Evolutionary conservation across 2,888 invertebrate species (phyloP).

Genomic region (Lysandra coridon): DNA sequence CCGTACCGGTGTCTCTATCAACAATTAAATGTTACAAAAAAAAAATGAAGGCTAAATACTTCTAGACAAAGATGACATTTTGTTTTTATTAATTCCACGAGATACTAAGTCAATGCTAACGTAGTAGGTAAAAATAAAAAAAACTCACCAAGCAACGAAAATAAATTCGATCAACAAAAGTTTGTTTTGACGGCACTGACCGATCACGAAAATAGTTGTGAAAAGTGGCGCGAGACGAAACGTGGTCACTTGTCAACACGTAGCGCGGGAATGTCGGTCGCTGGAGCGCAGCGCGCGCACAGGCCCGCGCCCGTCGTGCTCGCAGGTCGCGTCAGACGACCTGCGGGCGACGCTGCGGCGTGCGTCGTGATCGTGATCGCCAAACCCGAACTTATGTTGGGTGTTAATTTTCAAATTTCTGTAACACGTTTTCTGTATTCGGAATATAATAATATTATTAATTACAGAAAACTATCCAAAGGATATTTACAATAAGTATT

Average conservation of each 20-base stretch:
- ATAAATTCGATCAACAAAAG: constrained; percentile 33
- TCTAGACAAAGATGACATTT: not conserved
- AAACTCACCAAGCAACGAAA: constrained; percentile 37
- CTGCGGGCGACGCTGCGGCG: not conserved
- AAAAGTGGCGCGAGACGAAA: constrained; percentile 51
- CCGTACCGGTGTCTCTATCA: not conserved
- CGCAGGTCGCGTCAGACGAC: not conserved
- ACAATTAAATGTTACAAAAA: not conserved
- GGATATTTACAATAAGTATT: not conserved
- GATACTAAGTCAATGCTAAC: not conserved
- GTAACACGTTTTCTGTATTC: too few relatives aligned
- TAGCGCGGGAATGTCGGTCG: constrained; percentile 48
- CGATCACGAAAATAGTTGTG: constrained; percentile 48
- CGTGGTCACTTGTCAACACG: constrained; percentile 49
- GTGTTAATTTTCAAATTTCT: too few relatives aligned
- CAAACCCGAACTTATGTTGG: not conserved
- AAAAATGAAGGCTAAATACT: not conserved
- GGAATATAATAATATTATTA: too few relatives aligned
- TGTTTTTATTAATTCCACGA: constrained; percentile 9
- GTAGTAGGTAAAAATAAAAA: not conserved
- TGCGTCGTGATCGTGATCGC: not conserved
- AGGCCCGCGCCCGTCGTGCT: not conserved
- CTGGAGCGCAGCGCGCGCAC: not conserved
- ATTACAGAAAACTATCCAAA: too few relatives aligned
- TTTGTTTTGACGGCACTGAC: constrained; percentile 51